Conservation (phyloP, 1,140 invertebrate genomes). For the Capitella teleta region DNA sequence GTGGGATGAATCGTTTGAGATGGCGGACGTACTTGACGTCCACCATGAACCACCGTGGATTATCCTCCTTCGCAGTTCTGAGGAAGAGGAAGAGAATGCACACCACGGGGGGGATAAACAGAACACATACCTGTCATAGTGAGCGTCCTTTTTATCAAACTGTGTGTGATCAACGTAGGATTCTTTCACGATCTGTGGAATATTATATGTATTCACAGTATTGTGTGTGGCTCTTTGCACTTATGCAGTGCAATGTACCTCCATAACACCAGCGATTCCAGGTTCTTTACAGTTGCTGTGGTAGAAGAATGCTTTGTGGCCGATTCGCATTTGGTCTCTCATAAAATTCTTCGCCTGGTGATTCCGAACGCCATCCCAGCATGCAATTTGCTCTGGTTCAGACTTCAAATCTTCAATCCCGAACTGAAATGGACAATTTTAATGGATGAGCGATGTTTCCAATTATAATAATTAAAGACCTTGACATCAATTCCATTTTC, state of each 20-base stretch:
- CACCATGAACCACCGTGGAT: slow-evolving; percentile 37
- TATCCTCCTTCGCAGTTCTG: slow-evolving; percentile 21
- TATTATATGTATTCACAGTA: background rate
- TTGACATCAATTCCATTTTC: too few species aligned
- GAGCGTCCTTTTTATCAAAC: slow-evolving; percentile 33
- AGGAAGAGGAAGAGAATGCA: background rate
- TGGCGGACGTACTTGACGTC: slow-evolving; percentile 32
- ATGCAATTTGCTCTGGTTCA: slow-evolving; percentile 29
- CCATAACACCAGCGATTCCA: slow-evolving; percentile 35
- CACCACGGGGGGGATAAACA: background rate
- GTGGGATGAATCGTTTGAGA: slow-evolving; percentile 31
- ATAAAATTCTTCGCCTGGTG: slow-evolving; percentile 37
- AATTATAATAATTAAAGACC: too few species aligned
- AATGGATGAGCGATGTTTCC: too few species aligned
- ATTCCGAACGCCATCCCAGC: slow-evolving; percentile 40
- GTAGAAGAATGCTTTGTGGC: slow-evolving; percentile 36
- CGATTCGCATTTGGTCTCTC: slow-evolving; percentile 32
- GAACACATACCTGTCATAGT: slow-evolving; percentile 26
- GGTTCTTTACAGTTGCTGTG: slow-evolving; percentile 39
- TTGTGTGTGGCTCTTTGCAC: background rate
- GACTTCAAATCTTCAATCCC: slow-evolving; percentile 34
- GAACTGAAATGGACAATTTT: slow-evolving; percentile 37
- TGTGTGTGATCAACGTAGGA: slow-evolving; percentile 36
- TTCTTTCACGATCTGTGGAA: slow-evolving; percentile 28
- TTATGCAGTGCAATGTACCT: slow-evolving; percentile 14